These are phyloP conservation scores for Lytechinus pictus DNA, from an alignment of 35 echinoderm and acorn worm genomes.

Conservation along the genomic window DNA sequence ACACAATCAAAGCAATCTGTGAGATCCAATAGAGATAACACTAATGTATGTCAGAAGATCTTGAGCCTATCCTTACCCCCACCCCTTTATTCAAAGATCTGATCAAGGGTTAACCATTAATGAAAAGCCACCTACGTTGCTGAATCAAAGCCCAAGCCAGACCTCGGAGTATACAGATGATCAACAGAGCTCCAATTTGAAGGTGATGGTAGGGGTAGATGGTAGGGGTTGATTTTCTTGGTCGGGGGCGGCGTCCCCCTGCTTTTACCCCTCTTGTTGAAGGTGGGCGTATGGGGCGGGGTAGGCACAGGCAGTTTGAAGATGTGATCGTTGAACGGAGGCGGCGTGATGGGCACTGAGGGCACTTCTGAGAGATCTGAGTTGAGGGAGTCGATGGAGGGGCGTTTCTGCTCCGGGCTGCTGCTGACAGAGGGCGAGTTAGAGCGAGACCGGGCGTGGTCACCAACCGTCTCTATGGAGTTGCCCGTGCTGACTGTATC, in stretches of 20 bases:
- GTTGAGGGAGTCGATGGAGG: constrained; percentile 41
- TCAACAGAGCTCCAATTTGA: background rate
- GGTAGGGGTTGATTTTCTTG: background rate
- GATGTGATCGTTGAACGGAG: background rate
- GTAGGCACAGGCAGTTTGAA: constrained; percentile 25
- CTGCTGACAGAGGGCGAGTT: constrained; percentile 19
- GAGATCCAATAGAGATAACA: too few species aligned
- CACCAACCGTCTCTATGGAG: background rate
- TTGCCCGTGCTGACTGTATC: background rate
- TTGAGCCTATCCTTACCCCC: too few species aligned
- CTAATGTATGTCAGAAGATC: too few species aligned
- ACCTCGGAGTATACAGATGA: background rate
- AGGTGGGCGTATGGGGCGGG: constrained; percentile 35
- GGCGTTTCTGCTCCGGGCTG: constrained; percentile 39
- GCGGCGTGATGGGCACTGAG: constrained; percentile 38
- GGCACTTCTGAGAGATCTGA: background rate
- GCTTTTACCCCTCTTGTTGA: background rate
- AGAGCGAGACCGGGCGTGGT: background rate
- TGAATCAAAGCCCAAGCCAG: background rate
- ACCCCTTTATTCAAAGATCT: too few species aligned
- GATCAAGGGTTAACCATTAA: too few species aligned
- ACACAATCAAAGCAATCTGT: too few species aligned
- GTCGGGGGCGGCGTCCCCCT: background rate
- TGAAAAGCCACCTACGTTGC: background rate
- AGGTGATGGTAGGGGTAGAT: background rate